Base-by-base conservation (phyloP, 2,888 invertebrate species). In the Parelbella ahira region DNA sequence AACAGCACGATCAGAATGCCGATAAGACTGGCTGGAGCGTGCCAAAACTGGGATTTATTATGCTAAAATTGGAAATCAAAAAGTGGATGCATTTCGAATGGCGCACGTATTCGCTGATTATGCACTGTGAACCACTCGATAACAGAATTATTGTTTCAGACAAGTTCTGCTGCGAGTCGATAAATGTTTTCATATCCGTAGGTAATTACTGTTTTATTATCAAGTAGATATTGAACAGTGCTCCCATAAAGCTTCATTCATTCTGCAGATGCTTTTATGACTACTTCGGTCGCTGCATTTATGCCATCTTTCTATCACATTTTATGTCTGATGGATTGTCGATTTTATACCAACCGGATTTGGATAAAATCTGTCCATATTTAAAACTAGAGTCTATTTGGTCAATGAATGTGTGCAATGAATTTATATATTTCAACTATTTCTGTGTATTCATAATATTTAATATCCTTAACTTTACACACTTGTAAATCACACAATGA, bases 31-130 rank as follows among this genome's bases (percentile, higher is more conserved):
- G 51, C 57, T 43, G 45, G 53, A 49, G 48, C 61, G 71, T 74
- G 76, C 76, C 76, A 76, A 74, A 73, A 70, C 60, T 63, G 52
- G 58, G 63, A 74, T 74, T 74, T 74, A 76, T 72, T 64, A 68
- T 62, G 62, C 65, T 63, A 64, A 60, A 66, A 64, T 69, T 65
- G 56, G 60, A 59, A 64, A 60, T 64, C 62, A 55, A 63, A 58
- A 57, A 54, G 57, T 60, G 49, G 58, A 61, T 63, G 60, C 50
- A 50, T 45, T 46, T 42, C 27, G 27, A 37, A 27, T 28, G 29
- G 30, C 32, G 13, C 38, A 15, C 38, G 33, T 44, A 45, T 39
- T 28, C 24, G 44, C 32, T 37, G 25, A 37, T 37, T 27, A 44
- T 44, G 29, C 32, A 27, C 32, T 37, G 37, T 15, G 32, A 27